Percentiles rank a stretch among this genome's conserved stretches.
These are phyloP conservation scores for Itoplectis maculator DNA, from an alignment of 2,888 invertebrate species.

Conservation along the genomic window DNA sequence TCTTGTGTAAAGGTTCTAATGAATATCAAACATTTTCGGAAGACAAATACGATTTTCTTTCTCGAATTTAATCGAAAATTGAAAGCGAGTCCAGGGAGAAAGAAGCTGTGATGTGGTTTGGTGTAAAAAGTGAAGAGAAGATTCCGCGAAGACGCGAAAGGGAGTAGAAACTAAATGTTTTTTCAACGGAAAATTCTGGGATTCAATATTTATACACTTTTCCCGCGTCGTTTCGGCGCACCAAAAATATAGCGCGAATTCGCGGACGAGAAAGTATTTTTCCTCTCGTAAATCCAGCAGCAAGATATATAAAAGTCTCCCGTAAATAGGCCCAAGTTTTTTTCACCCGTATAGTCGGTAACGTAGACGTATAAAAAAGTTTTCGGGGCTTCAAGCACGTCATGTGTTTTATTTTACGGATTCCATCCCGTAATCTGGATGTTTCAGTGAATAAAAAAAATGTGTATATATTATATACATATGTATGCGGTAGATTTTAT, in stretches of 20 bases:
- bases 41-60: too few species aligned
- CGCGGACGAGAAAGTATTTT: constrained; percentile 5
- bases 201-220: neutral
- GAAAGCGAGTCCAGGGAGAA: too few species aligned
- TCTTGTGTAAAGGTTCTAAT: too few species aligned
- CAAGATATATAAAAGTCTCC: constrained; percentile 1
- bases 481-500: constrained; percentile 7
- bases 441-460: constrained; percentile 17
- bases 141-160: too few species aligned
- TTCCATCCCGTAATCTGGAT: neutral
- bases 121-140: too few species aligned
- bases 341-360: neutral
- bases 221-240: too few species aligned
- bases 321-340: constrained; percentile 15
- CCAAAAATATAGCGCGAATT: neutral
- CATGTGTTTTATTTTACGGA: neutral
- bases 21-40: too few species aligned
- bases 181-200: neutral
- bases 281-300: constrained; percentile 24
- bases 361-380: neutral
- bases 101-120: too few species aligned
- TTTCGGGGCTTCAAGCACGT: constrained; percentile 1
- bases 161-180: too few species aligned
- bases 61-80: too few species aligned
- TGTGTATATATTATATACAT: neutral